Base-by-base conservation (phyloP, 2,113 vertebrate species). In the Alexandromys fortis region DNA sequence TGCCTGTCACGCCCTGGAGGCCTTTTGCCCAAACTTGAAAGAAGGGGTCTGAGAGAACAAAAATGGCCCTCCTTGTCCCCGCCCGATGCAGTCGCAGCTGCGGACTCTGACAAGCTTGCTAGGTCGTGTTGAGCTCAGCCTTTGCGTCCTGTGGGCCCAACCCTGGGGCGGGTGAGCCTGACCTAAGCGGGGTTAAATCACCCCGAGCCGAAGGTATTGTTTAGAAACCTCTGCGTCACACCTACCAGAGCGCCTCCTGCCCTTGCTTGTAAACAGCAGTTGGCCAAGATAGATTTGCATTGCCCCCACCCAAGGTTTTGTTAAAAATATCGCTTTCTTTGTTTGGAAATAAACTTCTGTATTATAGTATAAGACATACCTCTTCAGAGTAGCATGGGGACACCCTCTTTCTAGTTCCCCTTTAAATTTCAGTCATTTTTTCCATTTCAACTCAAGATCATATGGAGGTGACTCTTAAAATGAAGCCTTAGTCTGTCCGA, bases 141-240 rank as follows among this genome's bases (percentile, higher is more conserved):
- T 86, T 67, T 13, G 61, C 76, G 3, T 61, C 82, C 24, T 16
- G 17, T 65, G 85, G 75, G 79, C 88, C 24, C 68, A 72, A 58
- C 30, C 75, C 73, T 0, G 82, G 68, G 30, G 45, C 22, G 47
- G 3, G 77, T 0, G 35, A 68, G 87, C 78, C 75, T 35, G 77
- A 75, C 83, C 63, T 28, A 28, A 68, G 86, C 17, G 42, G 89
- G 76, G 24, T 83, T 26, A 86, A 63, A 45, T 63, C 49, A 38
- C 73, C 14, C 1, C 13, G 92, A 61, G 42, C 68, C 0, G 75
- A 89, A 81, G 91, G n/a, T 78, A 13, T 68, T 81, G 96, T 90
- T 81, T 5, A 83, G 95, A 89, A 94, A 67, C 65, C 95, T 87
- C 94, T 96, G 96, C 97, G 96, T 97, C 97, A 97, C 61, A 61